Evolutionary conservation across 2,888 invertebrate genomes (phyloP), one percentile per base, ranked within the genome.

Genomic region (Ectemnius continuus): DNA sequence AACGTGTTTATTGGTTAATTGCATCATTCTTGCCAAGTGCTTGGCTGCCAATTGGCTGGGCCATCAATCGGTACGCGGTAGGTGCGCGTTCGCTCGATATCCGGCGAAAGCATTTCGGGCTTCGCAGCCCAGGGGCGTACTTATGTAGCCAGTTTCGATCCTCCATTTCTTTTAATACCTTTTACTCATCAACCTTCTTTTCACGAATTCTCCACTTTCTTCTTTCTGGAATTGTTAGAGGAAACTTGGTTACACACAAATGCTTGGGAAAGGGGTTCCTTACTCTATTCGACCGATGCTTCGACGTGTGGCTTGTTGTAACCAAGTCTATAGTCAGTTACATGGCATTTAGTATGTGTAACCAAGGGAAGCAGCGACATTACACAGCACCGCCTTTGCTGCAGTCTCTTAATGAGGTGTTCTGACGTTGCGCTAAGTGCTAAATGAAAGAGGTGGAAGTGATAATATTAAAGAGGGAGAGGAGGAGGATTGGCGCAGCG

Each of bases 1-100:
- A 88, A 88, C 84, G 86, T 85, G 86, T 88, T 88, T 88, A 88
- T 88, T 87, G 87, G 86, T 87, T 89, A 89, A 89, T 89, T 89
- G 88, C 87, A 86, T 89, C 85, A 89, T 88, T 88, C 87, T 86
- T 87, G 88, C 85, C 87, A 85, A 88, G 86, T 86, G 84, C 85
- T 81, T 78, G 82, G 77, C 79, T 82, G 84, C 85, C 86, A 87
- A 87, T 87, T 86, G 87, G 81, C 83, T 74, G 78, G 74, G 76
- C 78, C 84, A 83, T 87, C 85, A 85, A 85, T 87, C 84, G 83
- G 76, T 77, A 76, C 81, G 79, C 74, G 73, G 68, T 69, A 61
- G 66, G 61, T 71, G 11, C 78, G 61, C 73, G 75, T 76, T 64
- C 76, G 80, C 72, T 82, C 79, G 81, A 82, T 81, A 81, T 82